These are phyloP conservation scores for Zoanthus sociatus DNA, from an alignment of 92 coral and sea anemone genomes.

Conservation along the genomic window DNA sequence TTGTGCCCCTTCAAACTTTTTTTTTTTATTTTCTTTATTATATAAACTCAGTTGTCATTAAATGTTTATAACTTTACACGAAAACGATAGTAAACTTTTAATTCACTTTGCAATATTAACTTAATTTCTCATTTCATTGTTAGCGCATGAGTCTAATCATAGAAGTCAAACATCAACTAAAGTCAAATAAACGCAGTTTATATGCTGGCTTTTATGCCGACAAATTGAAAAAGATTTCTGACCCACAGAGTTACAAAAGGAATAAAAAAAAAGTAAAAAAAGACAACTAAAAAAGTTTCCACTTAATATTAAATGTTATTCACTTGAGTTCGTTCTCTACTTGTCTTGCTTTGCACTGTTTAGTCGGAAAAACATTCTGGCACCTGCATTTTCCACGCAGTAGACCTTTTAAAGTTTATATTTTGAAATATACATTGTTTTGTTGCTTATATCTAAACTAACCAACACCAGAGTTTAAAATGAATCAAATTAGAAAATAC, in stretches of 20 bases:
- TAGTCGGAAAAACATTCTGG: background rate
- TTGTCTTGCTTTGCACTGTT: slow-evolving; percentile 14
- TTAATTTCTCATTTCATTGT: slow-evolving; percentile 70
- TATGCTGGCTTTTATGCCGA: slow-evolving; percentile 13
- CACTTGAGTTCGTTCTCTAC: background rate
- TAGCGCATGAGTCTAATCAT: slow-evolving; percentile 32
- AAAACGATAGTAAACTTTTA: slow-evolving; percentile 66
- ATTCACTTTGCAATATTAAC: slow-evolving; percentile 70
- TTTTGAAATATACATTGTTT: background rate
- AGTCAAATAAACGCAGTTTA: slow-evolving; percentile 34
- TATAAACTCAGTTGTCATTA: slow-evolving; percentile 1
- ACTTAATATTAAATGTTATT: background rate
- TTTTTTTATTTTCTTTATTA: too few species aligned
- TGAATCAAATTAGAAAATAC: background rate
- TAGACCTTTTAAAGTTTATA: background rate
- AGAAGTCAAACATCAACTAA: slow-evolving; percentile 20
- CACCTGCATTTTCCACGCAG: slow-evolving; percentile 13
- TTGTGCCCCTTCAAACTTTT: background rate
- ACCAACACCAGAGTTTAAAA: slow-evolving; percentile 1
- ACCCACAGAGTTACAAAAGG: background rate
- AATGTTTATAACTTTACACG: slow-evolving; percentile 47
- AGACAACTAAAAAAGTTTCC: background rate
- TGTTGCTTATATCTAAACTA: background rate
- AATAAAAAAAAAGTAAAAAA: background rate
- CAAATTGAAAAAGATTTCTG: background rate